Conservation (phyloP, 2,113 vertebrate genomes). For the Platichthys flesus region DNA sequence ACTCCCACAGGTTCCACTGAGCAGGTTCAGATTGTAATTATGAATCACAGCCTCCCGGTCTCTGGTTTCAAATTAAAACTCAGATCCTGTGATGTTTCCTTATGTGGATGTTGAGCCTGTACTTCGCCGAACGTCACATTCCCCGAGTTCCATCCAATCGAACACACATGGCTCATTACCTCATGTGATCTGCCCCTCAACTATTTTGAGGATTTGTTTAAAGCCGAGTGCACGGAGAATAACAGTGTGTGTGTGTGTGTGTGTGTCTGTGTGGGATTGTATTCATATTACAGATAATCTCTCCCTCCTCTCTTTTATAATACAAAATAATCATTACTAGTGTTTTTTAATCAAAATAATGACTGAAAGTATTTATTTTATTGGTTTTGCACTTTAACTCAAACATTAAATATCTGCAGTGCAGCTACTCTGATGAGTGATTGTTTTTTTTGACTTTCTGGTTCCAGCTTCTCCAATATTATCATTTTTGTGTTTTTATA, state of each 20-base stretch:
- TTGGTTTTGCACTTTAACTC: too few relatives aligned
- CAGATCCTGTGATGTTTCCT: constrained; percentile 12
- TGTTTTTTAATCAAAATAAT: constrained; percentile 3
- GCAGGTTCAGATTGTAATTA: neutral
- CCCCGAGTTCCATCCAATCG: constrained; percentile 31
- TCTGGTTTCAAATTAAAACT: neutral
- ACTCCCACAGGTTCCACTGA: neutral
- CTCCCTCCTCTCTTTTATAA: neutral
- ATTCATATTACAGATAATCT: neutral
- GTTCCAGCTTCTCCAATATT: too few relatives aligned
- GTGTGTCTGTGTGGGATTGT: constrained; percentile 15
- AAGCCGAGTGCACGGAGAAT: constrained; percentile 13
- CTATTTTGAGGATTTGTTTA: constrained; percentile 44
- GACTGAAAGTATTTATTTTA: neutral
- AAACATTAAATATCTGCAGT: too few relatives aligned
- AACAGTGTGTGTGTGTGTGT: neutral
- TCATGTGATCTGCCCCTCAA: constrained; percentile 19
- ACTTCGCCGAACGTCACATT: neutral
- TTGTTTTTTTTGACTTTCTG: too few relatives aligned
- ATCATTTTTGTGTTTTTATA: neutral
- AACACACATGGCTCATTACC: constrained; percentile 50
- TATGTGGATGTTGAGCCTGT: constrained; percentile 8
- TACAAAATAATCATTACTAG: too few relatives aligned
- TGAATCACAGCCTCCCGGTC: constrained; percentile 4
- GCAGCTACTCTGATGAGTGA: too few relatives aligned